Base-by-base conservation (phyloP, 2,888 invertebrate species). In the Diaphora mendica region DNA sequence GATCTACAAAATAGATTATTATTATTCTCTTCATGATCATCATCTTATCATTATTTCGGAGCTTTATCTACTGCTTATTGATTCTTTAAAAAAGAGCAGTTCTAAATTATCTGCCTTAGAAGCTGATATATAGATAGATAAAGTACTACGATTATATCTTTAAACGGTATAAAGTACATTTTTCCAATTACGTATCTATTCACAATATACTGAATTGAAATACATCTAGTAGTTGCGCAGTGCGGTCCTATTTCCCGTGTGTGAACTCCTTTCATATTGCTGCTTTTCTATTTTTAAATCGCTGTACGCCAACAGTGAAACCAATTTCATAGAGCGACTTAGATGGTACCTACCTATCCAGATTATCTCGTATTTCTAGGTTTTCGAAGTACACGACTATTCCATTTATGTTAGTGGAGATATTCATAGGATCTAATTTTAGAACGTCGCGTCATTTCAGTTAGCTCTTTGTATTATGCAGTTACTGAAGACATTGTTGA, bases 381-480 rank as follows among this genome's bases (percentile, higher is more conserved):
- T 87, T 88, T 82, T 80, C 86, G 83, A 90, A 90, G 88, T 90
- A 94, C 93, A 94, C 88, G 93, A 91, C 92, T 91, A 93, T 93
- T 92, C 93, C 94, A 94, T 94, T 94, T 92, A 91, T 91, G 91
- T 90, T 89, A 88, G 87, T 86, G 86, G 83, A 82, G 86, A 87
- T 86, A 87, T 88, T 86, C 85, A 77, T 64, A 85, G 86, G 85
- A 82, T 88, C 90, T 91, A 91, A 93, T 91, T 93, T 90, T 82
- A 82, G 85, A 86, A 87, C 81, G 88, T 90, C 87, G 77, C 81
- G 88, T 89, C 87, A 78, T 77, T 83, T 84, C 72, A 74, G 77
- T 80, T 85, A 82, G 78, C 83, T 85, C 80, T 83, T 85, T 88
- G 80, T 85, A 85, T 83, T 83, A 85, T 86, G 85, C 85, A 87